Base-by-base conservation (phyloP, 2,113 vertebrate genomes). In the Amphilophus citrinellus region DNA sequence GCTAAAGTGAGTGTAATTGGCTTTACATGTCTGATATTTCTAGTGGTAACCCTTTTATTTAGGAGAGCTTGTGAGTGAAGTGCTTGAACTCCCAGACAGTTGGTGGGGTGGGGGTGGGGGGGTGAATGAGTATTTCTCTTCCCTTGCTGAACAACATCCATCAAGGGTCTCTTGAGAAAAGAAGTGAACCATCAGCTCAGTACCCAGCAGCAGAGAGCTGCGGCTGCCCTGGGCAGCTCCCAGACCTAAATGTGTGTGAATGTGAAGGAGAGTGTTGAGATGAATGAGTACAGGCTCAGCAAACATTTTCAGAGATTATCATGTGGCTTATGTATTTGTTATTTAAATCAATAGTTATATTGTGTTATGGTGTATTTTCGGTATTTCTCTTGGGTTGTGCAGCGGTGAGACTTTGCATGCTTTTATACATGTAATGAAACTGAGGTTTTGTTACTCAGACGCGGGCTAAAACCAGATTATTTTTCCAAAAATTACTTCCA, bases 111-210 rank as follows among this genome's bases (percentile, higher is more conserved):
- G 35, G 63, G 35, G 35, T 0, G 37, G 27, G 35, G 60, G 65
- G 60, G 27, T 62, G 83, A 88, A 61, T 83, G 84, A 82, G 88
- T 75, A 68, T 83, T 75, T 83, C 75, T 75, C 77, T 82, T 53
- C 78, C 83, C 77, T 88, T 68, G 27, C 58, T 80, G 75, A 90
- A 91, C 80, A 91, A 88, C 88, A 83, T 76, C 59, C 78, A 80
- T 80, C 17, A 37, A 90, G 82, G 79, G 84, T 77, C 88, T 84
- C 90, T 92, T 89, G 84, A 88, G 89, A 91, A 89, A 84, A 93
- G 81, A 84, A 81, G 20, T 77, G 82, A 86, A 73, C 35, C 91
- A 60, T 53, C 65, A 78, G 86, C 80, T 88, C 82, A 35, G 79
- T 61, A 73, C 81, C 59, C 77, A 15, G 42, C 61, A 37, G 47